phyloP scores from a whole-genome alignment of 1,140 invertebrate genomes.

The Lysiphlebus fabarum region DNA sequence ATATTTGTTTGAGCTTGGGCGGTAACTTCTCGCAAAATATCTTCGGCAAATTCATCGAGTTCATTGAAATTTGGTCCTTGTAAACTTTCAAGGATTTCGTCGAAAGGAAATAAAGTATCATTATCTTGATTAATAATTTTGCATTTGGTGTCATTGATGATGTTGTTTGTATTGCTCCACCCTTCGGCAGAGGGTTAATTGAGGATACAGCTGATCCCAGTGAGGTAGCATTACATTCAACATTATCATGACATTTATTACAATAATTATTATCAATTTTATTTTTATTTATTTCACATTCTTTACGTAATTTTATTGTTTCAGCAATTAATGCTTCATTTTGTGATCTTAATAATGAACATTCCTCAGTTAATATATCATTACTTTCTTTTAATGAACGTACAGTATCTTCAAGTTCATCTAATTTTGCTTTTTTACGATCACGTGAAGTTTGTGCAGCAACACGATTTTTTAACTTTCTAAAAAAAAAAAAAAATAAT shows the following conservation, averaged over 20 bases:
- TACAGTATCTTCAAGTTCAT: constrained; percentile 77
- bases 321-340: constrained; percentile 67
- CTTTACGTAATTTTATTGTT: constrained; percentile 59
- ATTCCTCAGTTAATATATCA: constrained; percentile 63
- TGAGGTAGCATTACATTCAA: constrained; percentile 59
- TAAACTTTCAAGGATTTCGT: constrained; percentile 71
- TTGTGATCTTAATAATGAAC: constrained; percentile 61
- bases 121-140: constrained; percentile 63
- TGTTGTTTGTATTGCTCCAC: constrained; percentile 64
- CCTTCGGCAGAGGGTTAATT: constrained; percentile 76
- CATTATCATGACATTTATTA: constrained; percentile 52
- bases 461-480: constrained; percentile 94
- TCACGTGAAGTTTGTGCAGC: constrained; percentile 97
- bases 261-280: constrained; percentile 40
- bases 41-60: constrained; percentile 75
- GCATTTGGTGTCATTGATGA: constrained; percentile 46
- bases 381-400: constrained; percentile 64
- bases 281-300: constrained; percentile 42
- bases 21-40: constrained; percentile 76
- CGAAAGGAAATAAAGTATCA: constrained; percentile 75
- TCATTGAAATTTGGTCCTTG: constrained; percentile 65
- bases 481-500: constrained; percentile 47
- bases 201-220: constrained; percentile 74
- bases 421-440: constrained; percentile 90
- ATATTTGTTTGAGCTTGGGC: constrained; percentile 66